Conservation (phyloP, 2,113 vertebrate genomes). For the Pogonocichla stellata region DNA sequence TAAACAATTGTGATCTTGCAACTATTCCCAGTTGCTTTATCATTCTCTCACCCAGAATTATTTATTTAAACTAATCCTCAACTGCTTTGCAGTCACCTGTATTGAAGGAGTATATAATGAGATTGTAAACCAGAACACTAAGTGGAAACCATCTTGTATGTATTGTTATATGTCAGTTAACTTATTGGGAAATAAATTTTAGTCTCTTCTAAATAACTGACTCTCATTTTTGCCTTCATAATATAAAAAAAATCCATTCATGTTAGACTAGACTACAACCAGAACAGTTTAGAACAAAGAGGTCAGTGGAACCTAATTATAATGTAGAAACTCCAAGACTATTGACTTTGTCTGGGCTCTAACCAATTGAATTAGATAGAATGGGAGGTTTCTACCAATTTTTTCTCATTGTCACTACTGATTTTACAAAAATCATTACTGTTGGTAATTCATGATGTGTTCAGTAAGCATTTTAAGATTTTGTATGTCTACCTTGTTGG, state of each 20-base stretch:
- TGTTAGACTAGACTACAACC: background rate
- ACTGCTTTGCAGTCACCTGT: background rate
- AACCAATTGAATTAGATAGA: background rate
- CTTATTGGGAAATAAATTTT: background rate
- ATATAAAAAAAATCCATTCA: background rate
- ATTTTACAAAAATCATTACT: background rate
- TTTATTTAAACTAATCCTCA: background rate
- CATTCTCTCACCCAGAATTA: fast-evolving
- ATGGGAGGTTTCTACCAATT: background rate
- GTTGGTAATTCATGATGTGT: background rate
- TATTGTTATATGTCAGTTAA: background rate
- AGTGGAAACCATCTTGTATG: background rate
- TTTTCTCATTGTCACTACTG: background rate
- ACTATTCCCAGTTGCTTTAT: background rate
- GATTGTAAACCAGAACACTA: background rate
- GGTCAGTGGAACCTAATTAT: background rate
- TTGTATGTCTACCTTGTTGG: background rate
- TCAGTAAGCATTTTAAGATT: background rate
- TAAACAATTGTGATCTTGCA: background rate
- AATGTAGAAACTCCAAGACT: background rate
- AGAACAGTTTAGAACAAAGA: background rate
- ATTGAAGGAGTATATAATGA: background rate
- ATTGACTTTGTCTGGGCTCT: background rate
- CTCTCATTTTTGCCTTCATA: background rate
- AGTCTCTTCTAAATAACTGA: background rate